phyloP scores from a whole-genome alignment of 1,140 invertebrate genomes.

The Dendroctonus valens region DNA sequence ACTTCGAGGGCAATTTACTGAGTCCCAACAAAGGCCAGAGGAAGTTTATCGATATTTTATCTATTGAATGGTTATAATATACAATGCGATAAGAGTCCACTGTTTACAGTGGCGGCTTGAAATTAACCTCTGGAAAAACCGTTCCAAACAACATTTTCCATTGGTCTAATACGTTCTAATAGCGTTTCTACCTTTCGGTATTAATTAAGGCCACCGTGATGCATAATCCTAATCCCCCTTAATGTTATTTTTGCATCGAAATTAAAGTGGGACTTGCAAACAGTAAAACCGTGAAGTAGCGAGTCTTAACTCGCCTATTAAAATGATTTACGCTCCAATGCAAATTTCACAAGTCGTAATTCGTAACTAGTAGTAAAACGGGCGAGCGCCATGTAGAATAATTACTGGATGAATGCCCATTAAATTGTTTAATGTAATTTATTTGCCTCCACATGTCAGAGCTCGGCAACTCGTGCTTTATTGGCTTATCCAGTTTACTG shows the following conservation, averaged over 20 bases:
- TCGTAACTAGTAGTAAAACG: conserved; percentile 28
- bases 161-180: too few species aligned
- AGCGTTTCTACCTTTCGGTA: too few species aligned
- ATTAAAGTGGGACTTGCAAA: conserved; percentile 17
- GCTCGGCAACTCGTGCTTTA: conserved; percentile 3
- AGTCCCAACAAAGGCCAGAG: too few species aligned
- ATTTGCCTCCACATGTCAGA: conserved; percentile 9
- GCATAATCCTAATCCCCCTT: too few species aligned
- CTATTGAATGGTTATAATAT: too few species aligned
- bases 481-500: conserved; percentile 9
- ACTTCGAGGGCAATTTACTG: too few species aligned
- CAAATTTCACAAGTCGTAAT: conserved; percentile 27
- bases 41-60: too few species aligned
- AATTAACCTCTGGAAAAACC: too few species aligned
- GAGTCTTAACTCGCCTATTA: conserved; percentile 28
- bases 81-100: too few species aligned
- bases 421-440: conserved; percentile 25
- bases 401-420: conserved; percentile 28
- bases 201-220: too few species aligned
- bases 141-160: too few species aligned
- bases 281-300: conserved; percentile 26
- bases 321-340: conserved; percentile 23
- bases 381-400: conserved; percentile 20
- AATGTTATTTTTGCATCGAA: neutral
- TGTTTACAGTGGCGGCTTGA: too few species aligned